Conservation (phyloP, 2,797 vertebrate genomes). For the Phataginus tetradactyla region DNA sequence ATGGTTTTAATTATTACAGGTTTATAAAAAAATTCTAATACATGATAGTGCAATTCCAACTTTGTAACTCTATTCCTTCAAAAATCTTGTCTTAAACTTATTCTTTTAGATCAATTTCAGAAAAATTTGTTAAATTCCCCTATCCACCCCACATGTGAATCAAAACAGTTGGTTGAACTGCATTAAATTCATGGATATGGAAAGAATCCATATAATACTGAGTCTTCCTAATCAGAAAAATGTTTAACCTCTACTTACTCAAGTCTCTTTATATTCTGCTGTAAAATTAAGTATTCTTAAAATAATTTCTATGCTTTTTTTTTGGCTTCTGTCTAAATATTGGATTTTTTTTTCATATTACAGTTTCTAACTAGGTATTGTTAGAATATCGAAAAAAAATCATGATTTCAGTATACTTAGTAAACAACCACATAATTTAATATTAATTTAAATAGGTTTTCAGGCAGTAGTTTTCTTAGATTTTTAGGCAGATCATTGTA, state of each 20-base stretch:
- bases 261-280: not conserved
- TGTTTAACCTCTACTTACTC: not conserved
- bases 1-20: not conserved
- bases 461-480: not conserved
- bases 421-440: not conserved
- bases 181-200: not conserved
- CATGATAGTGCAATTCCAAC: not conserved
- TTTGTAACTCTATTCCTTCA: not conserved
- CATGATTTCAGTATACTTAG: not conserved
- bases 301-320: not conserved
- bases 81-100: not conserved
- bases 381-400: slow-evolving; percentile 26
- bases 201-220: not conserved
- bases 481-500: not conserved
- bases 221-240: not conserved
- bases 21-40: not conserved
- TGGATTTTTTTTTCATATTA: not conserved
- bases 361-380: not conserved
- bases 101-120: slow-evolving; percentile 14
- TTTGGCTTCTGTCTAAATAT: not conserved
- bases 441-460: not conserved
- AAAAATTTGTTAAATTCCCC: not conserved
- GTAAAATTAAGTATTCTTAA: not conserved
- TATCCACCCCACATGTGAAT: not conserved
- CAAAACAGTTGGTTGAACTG: not conserved